Percentiles rank a stretch among this genome's conserved stretches.
These are phyloP conservation scores for Columba guinea DNA, from an alignment of 2,797 vertebrate species.

Conservation along the genomic window DNA sequence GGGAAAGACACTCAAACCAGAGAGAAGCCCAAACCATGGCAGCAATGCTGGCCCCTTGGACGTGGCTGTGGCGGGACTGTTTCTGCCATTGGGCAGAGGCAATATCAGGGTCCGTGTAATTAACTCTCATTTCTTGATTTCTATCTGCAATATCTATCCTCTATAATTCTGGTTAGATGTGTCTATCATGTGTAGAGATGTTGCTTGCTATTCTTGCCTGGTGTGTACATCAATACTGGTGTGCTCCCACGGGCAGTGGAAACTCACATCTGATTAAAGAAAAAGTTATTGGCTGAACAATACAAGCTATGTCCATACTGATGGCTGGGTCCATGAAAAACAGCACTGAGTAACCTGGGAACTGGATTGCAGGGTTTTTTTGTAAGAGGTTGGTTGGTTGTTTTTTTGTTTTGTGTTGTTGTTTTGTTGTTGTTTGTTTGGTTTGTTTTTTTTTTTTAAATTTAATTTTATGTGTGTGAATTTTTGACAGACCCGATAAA, in stretches of 20 bases:
- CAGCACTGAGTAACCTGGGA: neutral
- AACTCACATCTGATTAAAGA: neutral
- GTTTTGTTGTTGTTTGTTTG: neutral
- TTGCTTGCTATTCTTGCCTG: neutral
- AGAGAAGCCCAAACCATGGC: rapidly evolving
- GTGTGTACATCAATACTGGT: neutral
- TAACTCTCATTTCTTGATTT: neutral
- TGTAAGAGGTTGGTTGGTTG: neutral
- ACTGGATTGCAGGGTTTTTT: neutral
- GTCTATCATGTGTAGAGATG: neutral
- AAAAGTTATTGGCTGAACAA: neutral
- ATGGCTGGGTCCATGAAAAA: neutral
- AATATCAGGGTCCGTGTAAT: neutral
- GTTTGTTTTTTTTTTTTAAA: neutral
- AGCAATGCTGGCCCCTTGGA: neutral
- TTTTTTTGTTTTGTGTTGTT: neutral
- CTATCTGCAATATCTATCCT: neutral
- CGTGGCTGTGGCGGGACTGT: neutral
- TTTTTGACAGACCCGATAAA: neutral
- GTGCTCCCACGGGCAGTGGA: neutral
- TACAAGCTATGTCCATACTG: neutral
- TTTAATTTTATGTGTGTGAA: neutral
- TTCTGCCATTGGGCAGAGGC: neutral
- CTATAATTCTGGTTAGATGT: neutral
- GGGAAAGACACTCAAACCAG: neutral